Conservation (phyloP, 2,888 invertebrate genomes). For the Lochmaea capreae region DNA sequence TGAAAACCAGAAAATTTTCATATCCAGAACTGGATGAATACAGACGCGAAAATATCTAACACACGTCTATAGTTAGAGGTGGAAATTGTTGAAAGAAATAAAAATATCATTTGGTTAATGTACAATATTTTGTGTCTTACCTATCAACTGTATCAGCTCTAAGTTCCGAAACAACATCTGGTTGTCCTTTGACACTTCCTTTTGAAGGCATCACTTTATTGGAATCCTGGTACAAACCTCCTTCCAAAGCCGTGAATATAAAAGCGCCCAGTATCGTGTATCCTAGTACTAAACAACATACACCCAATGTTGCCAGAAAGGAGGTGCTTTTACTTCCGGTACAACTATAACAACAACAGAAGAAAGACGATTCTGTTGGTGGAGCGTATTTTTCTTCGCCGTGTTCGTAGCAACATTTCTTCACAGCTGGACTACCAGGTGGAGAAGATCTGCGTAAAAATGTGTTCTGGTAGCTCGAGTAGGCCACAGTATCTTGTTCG, state of each 20-base stretch:
- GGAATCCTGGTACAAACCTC: slow-evolving; percentile 62
- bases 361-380: slow-evolving; percentile 55
- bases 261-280: slow-evolving; percentile 94
- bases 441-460: slow-evolving; percentile 60
- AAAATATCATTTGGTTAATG: too few species aligned
- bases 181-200: slow-evolving; percentile 26
- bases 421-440: slow-evolving; percentile 62
- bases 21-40: not conserved
- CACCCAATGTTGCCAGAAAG: slow-evolving; percentile 81
- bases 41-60: too few species aligned
- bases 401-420: slow-evolving; percentile 63
- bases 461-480: slow-evolving; percentile 60
- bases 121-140: slow-evolving; percentile 14
- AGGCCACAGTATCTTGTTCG: slow-evolving; percentile 56
- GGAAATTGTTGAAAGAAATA: too few species aligned
- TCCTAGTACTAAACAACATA: slow-evolving; percentile 86
- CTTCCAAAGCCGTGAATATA: slow-evolving; percentile 88
- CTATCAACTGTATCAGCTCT: slow-evolving; percentile 79
- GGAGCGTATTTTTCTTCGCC: slow-evolving; percentile 47
- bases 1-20: not conserved
- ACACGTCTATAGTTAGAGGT: too few species aligned
- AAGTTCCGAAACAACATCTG: slow-evolving; percentile 66
- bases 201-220: slow-evolving; percentile 71
- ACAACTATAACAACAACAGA: slow-evolving; percentile 72
- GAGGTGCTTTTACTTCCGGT: slow-evolving; percentile 68